Percentiles rank a stretch among this genome's conserved stretches.
Evolutionary conservation across 1,140 invertebrate genomes (phyloP).

Genomic region (Achroia grisella): DNA sequence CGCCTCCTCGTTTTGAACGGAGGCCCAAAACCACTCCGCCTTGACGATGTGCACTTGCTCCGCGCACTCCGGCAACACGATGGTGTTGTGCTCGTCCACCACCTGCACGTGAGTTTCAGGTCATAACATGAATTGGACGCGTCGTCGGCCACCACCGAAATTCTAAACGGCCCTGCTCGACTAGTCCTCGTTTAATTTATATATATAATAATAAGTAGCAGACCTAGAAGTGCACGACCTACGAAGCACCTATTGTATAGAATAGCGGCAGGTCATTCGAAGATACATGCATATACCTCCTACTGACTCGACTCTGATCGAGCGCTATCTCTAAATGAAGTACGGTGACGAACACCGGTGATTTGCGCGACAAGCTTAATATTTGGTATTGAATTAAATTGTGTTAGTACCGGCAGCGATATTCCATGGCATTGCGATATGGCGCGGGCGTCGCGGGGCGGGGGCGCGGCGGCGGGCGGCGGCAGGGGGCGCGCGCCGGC

Average conservation of each 20-base stretch:
- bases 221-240: slow-evolving; percentile 22
- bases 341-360: not conserved
- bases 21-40: slow-evolving; percentile 98
- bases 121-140: not conserved
- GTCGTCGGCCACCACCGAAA: slow-evolving; percentile 4
- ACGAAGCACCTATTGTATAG: slow-evolving; percentile 30
- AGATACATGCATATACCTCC: slow-evolving; percentile 24
- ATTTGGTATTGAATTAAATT: slow-evolving; percentile 69
- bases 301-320: slow-evolving; percentile 8
- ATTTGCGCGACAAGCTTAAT: slow-evolving; percentile 49
- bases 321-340: not conserved
- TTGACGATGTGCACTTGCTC: slow-evolving; percentile 83
- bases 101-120: slow-evolving; percentile 73
- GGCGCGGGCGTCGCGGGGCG: slow-evolving; percentile 57
- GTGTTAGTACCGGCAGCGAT: slow-evolving; percentile 73
- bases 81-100: slow-evolving; percentile 85
- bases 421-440: slow-evolving; percentile 69
- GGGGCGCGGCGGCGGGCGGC: slow-evolving; percentile 45
- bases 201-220: slow-evolving; percentile 7
- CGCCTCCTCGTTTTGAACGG: slow-evolving; percentile 95
- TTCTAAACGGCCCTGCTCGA: not conserved
- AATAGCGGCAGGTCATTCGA: slow-evolving; percentile 4
- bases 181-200: slow-evolving; percentile 1
- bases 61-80: slow-evolving; percentile 78
- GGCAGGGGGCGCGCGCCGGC: slow-evolving; percentile 27